Conservation (phyloP, 2,888 invertebrate species). For the Nycteola revayana region DNA sequence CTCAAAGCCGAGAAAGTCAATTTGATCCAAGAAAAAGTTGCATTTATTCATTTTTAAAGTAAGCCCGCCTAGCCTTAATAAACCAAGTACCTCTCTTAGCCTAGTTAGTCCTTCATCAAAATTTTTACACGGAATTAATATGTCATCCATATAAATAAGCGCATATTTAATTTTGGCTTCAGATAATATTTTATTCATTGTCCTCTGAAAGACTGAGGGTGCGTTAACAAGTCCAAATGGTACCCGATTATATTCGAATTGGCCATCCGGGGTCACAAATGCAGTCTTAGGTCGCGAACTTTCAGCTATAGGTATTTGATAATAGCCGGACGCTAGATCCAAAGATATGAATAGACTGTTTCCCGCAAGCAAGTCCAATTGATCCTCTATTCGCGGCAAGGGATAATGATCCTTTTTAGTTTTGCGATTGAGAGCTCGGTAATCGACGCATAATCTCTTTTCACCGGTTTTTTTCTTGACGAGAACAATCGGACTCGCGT, state of each 20-base stretch:
- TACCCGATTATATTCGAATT: conserved; percentile 3
- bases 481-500: conserved; percentile 2
- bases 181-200: conserved; percentile 4
- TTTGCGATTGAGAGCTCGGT: conserved; percentile 2
- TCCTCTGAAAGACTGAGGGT: conserved; percentile 4
- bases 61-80: conserved; percentile 6
- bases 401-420: conserved; percentile 6
- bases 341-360: conserved; percentile 3
- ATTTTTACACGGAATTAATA: conserved; percentile 12
- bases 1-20: conserved; percentile 12
- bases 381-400: conserved; percentile 1
- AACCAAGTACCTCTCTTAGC: conserved; percentile 1
- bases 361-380: conserved; percentile 1
- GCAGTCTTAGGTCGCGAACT: neutral
- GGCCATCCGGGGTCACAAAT: neutral
- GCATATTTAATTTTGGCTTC: conserved; percentile 6
- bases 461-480: conserved; percentile 2
- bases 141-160: conserved; percentile 18
- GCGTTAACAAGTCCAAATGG: conserved; percentile 7
- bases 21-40: conserved; percentile 5
- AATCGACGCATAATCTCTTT: conserved; percentile 1
- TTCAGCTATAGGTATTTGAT: neutral
- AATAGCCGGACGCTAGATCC: conserved; percentile 1
- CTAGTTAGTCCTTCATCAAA: conserved; percentile 10
- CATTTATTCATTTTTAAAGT: conserved; percentile 14